These are phyloP conservation scores for Pachycephala philippinensis DNA, from an alignment of 2,113 vertebrate genomes.

Conservation along the genomic window DNA sequence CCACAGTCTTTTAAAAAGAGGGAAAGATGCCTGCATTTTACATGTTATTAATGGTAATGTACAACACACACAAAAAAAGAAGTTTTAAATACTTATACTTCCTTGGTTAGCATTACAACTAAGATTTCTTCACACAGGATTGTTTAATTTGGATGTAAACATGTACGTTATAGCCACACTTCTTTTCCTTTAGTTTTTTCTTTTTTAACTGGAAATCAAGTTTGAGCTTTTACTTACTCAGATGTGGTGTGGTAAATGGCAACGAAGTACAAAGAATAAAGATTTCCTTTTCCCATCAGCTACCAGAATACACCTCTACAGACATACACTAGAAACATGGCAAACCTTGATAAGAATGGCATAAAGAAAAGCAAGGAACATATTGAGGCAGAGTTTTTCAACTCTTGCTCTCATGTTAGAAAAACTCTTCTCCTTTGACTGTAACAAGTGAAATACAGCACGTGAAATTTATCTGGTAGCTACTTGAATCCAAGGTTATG, in stretches of 20 bases:
- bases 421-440: background rate
- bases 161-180: background rate
- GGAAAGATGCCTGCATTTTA: background rate
- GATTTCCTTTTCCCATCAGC: background rate
- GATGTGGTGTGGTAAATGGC: background rate
- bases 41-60: background rate
- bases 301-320: background rate
- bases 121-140: background rate
- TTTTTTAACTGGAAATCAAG: background rate
- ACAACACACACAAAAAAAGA: background rate
- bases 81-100: background rate
- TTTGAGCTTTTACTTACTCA: background rate
- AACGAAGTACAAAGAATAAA: background rate
- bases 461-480: background rate
- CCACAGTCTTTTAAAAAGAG: background rate
- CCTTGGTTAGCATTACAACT: background rate
- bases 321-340: fast-evolving
- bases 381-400: background rate
- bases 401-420: background rate
- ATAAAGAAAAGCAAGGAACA: background rate
- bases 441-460: background rate
- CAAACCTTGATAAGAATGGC: background rate
- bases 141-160: background rate
- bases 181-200: no score
- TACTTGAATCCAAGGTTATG: background rate